Conservation (phyloP, 2,888 invertebrate genomes). For the Acanthopleura granulata region DNA sequence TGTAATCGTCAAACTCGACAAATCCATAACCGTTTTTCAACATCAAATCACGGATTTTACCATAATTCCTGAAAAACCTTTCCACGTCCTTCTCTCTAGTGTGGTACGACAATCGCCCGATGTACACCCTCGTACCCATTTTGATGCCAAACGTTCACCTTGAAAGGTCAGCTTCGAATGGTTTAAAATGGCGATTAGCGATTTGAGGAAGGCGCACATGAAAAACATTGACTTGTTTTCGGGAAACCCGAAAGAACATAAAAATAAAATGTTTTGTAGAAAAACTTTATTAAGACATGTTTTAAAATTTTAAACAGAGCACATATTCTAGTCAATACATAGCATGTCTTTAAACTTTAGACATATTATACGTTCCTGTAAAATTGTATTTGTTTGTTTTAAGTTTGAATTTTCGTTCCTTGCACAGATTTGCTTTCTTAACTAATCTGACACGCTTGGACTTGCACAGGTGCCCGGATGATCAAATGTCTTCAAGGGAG, state of each 20-base stretch:
- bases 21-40: slow-evolving; percentile 98
- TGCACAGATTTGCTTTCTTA: background rate
- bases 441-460: background rate
- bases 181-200: background rate
- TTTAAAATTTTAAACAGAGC: too few species aligned
- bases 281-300: too few species aligned
- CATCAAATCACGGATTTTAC: slow-evolving; percentile 90
- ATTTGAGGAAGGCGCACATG: background rate
- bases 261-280: too few species aligned
- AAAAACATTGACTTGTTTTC: background rate
- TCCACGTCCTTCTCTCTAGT: slow-evolving; percentile 93
- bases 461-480: slow-evolving; percentile 11
- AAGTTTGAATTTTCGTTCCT: background rate
- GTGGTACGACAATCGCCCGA: slow-evolving; percentile 83
- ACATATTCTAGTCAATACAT: too few species aligned
- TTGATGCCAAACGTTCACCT: background rate
- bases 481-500: background rate
- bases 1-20: slow-evolving; percentile 98
- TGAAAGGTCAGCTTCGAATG: background rate
- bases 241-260: too few species aligned
- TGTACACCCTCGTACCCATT: slow-evolving; percentile 76
- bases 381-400: too few species aligned
- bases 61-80: slow-evolving; percentile 96
- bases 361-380: too few species aligned
- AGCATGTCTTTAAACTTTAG: too few species aligned